Percentiles rank a stretch among this genome's conserved stretches.
phyloP scores from a whole-genome alignment of 2,888 invertebrate species.

The Oscheius sp. region DNA sequence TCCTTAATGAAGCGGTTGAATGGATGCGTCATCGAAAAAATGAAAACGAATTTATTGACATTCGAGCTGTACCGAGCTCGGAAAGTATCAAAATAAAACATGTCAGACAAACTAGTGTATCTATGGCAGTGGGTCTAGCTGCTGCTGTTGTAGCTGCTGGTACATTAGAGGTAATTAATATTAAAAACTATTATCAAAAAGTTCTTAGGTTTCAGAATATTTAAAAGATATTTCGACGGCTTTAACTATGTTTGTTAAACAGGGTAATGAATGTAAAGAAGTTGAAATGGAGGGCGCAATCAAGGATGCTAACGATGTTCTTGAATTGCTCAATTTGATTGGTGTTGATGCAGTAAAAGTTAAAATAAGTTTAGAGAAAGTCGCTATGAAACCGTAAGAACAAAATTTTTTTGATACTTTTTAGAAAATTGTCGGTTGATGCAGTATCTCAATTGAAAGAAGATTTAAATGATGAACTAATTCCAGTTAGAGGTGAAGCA shows the following conservation, averaged over 20 bases:
- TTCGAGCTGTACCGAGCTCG: background rate
- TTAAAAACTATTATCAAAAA: background rate
- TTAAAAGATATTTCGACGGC: background rate
- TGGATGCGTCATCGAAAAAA: background rate
- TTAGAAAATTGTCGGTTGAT: constrained; percentile 1
- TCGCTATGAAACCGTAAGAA: background rate
- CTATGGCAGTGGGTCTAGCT: constrained; percentile 23
- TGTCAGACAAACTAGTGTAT: background rate
- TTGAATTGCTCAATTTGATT: background rate
- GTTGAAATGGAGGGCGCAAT: background rate
- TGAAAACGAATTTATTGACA: background rate
- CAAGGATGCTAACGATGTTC: constrained; percentile 11
- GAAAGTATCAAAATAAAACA: background rate
- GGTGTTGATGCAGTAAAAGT: constrained; percentile 3
- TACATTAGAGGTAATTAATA: background rate
- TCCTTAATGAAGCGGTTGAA: background rate
- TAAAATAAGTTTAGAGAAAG: background rate
- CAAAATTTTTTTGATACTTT: background rate
- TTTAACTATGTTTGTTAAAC: background rate
- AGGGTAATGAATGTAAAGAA: background rate
- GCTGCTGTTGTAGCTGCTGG: constrained; percentile 19
- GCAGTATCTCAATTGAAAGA: constrained; percentile 31
- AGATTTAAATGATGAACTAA: constrained; percentile 36
- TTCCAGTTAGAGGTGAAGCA: constrained; percentile 37
- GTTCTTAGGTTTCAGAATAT: background rate